phyloP scores from a whole-genome alignment of 2,797 vertebrate species.

The Eulemur albifrons region DNA sequence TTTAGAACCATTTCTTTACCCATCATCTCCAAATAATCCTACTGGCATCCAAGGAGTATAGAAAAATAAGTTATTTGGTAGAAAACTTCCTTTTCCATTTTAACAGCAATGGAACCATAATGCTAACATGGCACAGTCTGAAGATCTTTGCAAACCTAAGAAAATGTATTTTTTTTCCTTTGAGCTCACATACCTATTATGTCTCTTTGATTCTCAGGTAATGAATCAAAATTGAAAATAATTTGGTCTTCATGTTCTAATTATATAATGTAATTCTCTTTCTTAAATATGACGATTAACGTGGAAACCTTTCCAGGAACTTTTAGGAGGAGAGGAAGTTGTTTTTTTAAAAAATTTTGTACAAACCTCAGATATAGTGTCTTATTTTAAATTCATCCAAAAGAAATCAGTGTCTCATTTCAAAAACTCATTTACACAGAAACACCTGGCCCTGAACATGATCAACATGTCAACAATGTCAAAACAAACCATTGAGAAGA shows the following conservation, averaged over 20 bases:
- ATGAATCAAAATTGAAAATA: conserved; percentile 46
- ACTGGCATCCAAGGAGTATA: background rate
- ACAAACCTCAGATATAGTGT: background rate
- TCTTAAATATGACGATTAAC: conserved; percentile 38
- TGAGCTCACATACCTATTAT: background rate
- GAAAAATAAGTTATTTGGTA: background rate
- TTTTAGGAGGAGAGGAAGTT: background rate
- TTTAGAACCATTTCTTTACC: background rate
- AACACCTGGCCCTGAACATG: background rate
- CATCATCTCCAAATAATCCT: background rate
- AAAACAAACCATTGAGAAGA: background rate
- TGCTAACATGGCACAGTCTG: background rate
- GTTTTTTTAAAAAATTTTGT: background rate
- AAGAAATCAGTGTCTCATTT: conserved; percentile 7
- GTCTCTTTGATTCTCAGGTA: background rate
- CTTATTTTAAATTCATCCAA: conserved; percentile 22
- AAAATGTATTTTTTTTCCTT: background rate
- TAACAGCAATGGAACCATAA: background rate
- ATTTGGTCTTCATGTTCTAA: conserved; percentile 40
- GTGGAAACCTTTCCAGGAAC: conserved; percentile 12
- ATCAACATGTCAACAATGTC: conserved; percentile 16
- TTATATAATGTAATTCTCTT: conserved; percentile 12
- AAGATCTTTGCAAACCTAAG: background rate
- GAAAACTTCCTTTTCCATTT: background rate
- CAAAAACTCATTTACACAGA: background rate